Conservation (phyloP, 2,797 vertebrate genomes). For the Eidolon dupreanum region DNA sequence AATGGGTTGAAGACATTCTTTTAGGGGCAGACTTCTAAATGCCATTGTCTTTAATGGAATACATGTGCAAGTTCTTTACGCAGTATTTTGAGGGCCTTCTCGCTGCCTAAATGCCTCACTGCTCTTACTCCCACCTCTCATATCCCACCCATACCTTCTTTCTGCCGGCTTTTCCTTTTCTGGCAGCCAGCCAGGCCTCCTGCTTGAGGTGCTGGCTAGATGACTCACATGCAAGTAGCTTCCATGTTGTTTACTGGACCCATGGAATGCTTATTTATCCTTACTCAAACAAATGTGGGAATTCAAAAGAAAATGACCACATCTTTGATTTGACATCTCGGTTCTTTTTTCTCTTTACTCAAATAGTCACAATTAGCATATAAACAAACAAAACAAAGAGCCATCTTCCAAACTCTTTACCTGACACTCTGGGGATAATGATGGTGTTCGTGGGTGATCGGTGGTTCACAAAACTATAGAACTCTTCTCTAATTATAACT, state of each 20-base stretch:
- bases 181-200: background rate
- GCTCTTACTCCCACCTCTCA: background rate
- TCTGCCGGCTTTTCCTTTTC: background rate
- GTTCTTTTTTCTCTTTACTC: background rate
- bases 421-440: background rate
- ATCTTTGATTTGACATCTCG: background rate
- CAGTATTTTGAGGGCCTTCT: fast-evolving
- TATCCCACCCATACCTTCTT: background rate
- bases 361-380: background rate
- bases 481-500: background rate
- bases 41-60: background rate
- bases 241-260: background rate
- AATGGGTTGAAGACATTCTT: background rate
- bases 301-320: background rate
- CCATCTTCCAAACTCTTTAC: background rate
- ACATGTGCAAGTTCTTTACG: fast-evolving
- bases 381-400: background rate
- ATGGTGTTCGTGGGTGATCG: background rate
- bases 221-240: background rate
- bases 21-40: background rate
- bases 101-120: fast-evolving
- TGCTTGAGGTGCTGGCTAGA: background rate
- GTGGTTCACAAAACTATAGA: background rate
- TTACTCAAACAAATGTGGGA: background rate
- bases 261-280: background rate